Base-by-base conservation (phyloP, 2,113 vertebrate species). In the Anolis carolinensis region DNA sequence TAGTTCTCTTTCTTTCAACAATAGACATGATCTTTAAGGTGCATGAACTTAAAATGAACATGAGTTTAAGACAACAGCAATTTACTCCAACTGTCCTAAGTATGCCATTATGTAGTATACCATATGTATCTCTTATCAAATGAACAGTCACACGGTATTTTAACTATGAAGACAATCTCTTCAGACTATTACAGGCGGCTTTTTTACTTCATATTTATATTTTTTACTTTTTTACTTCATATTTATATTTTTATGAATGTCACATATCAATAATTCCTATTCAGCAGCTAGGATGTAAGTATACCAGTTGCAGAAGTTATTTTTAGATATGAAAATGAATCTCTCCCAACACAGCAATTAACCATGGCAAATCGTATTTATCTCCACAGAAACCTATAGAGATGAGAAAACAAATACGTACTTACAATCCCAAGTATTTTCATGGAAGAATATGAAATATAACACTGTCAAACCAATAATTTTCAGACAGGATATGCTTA, bases 271-370 rank as follows among this genome's bases (percentile, higher is more conserved):
- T 30, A 30, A 50, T 34, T 30, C n/a, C 65, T 52, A 10, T 8
- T 82, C 83, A 91, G 27, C 34, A 21, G 75, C 59, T 87, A 87
- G 89, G 89, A 90, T 83, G 86, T 74, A 89, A 93, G 87, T 88
- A 88, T 91, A 92, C 83, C 91, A 94, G 93, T 93, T 94, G 90
- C 86, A 87, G 88, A 21, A 1, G 76, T 73, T 94, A 95, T 94
- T 95, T 95, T 95, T 94, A 95, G 93, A 87, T 80, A 86, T 87
- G 90, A 91, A 95, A 92, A 92, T 32, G 39, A 95, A 90, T 87
- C 90, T 73, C 27, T 30, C 25, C 83, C 74, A 5, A 84, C 79
- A 73, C 84, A 75, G 86, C 79, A 62, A 90, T 79, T 86, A 86
- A 84, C 85, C 76, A 71, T 1, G 0, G 88, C 83, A 88, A 77